Percentiles rank a stretch among this genome's conserved stretches.
Evolutionary conservation across 2,888 invertebrate genomes (phyloP).

Genomic region (Eupithecia pulchellata): DNA sequence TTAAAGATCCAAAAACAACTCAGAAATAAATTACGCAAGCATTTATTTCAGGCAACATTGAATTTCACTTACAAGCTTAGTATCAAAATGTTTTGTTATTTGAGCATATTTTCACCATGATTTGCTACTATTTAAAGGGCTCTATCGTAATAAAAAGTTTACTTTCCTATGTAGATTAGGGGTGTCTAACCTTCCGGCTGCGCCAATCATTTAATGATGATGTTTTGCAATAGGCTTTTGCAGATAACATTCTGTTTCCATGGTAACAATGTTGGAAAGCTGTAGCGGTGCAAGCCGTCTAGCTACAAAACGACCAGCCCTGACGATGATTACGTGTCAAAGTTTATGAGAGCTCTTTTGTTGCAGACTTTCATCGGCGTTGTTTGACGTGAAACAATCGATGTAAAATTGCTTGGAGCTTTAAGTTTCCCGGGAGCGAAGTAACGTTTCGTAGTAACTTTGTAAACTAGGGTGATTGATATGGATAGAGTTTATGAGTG

Average conservation of each 20-base stretch:
- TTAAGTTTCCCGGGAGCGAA: background rate
- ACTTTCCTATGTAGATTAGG: background rate
- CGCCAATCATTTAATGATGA: too few species aligned
- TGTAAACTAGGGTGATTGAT: slow-evolving; percentile 15
- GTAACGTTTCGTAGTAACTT: slow-evolving; percentile 5
- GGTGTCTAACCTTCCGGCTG: background rate
- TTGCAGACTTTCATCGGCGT: slow-evolving; percentile 29
- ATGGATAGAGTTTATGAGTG: slow-evolving; percentile 13
- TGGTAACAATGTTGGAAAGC: slow-evolving; percentile 8
- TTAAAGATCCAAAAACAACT: too few species aligned
- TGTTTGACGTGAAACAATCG: slow-evolving; percentile 34
- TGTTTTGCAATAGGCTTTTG: background rate
- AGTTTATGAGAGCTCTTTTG: slow-evolving; percentile 46
- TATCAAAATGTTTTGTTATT: too few species aligned
- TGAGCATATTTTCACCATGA: background rate
- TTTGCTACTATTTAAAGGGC: too few species aligned
- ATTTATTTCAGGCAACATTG: too few species aligned
- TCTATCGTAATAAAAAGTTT: too few species aligned
- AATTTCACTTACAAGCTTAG: too few species aligned
- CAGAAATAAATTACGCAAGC: too few species aligned
- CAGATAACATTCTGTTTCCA: slow-evolving; percentile 19
- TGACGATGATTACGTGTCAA: slow-evolving; percentile 49
- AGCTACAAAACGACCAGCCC: slow-evolving; percentile 42
- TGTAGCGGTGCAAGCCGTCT: slow-evolving; percentile 28
- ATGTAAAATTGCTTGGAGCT: slow-evolving; percentile 24